A percentile compares a stretch with the other conserved stretches of the same genome.
Conservation (phyloP, 2,888 invertebrate species). For the Lymantria dispar region DNA sequence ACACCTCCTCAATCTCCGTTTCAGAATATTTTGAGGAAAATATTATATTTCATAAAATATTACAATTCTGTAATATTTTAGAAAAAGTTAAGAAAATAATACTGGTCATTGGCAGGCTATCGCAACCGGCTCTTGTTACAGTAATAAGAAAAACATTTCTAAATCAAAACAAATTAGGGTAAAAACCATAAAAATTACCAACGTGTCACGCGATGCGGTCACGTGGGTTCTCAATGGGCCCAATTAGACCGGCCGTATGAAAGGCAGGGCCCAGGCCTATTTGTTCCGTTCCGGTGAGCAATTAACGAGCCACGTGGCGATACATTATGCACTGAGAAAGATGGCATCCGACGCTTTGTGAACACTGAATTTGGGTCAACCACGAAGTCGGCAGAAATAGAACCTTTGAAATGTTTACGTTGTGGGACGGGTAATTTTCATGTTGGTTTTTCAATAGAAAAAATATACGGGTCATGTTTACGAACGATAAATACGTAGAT, state of each 20-base stretch:
- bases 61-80: too few species aligned
- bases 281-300: slow-evolving; percentile 36
- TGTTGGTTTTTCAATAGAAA: slow-evolving; percentile 14
- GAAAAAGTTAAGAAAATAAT: too few species aligned
- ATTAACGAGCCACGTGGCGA: slow-evolving; percentile 45
- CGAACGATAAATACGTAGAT: slow-evolving; percentile 6
- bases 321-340: slow-evolving; percentile 49
- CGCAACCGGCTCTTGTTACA: background rate
- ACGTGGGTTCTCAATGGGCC: slow-evolving; percentile 59
- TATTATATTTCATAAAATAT: too few species aligned
- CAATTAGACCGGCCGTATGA: slow-evolving; percentile 50
- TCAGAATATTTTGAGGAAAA: too few species aligned
- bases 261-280: slow-evolving; percentile 24
- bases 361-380: slow-evolving; percentile 29
- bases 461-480: slow-evolving; percentile 8
- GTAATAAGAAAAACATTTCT: slow-evolving; percentile 1
- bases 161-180: slow-evolving; percentile 10
- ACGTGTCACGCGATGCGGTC: slow-evolving; percentile 39
- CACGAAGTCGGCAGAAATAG: slow-evolving; percentile 21
- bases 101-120: too few species aligned
- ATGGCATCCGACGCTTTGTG: slow-evolving; percentile 30
- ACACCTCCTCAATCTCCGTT: too few species aligned
- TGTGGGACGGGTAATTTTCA: slow-evolving; percentile 9
- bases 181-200: slow-evolving; percentile 41
- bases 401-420: slow-evolving; percentile 20